phyloP scores from a whole-genome alignment of 2,797 vertebrate species.

The Paratrypauchen microcephalus region DNA sequence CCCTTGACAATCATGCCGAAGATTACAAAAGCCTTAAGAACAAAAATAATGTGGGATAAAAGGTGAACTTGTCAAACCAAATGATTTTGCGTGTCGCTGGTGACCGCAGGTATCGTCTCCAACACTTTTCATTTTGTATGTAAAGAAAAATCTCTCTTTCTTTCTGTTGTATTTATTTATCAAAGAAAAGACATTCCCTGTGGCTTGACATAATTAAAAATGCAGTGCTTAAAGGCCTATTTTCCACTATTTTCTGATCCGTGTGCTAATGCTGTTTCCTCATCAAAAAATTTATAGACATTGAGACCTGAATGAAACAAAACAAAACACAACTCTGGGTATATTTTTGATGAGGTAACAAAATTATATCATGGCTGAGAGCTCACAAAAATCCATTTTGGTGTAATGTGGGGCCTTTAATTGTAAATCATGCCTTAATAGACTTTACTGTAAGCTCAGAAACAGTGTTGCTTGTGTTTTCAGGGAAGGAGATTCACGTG shows the following conservation, averaged over 20 bases:
- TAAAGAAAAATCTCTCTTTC: slow-evolving; percentile 15
- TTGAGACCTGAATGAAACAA: too few relatives aligned
- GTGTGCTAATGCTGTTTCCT: too few relatives aligned
- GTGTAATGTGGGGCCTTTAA: not conserved
- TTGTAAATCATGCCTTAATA: slow-evolving; percentile 61
- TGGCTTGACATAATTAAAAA: slow-evolving; percentile 53
- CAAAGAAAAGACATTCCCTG: slow-evolving; percentile 72
- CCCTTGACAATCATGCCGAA: slow-evolving; percentile 56
- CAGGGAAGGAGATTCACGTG: slow-evolving; percentile 49
- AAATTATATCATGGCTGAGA: too few relatives aligned
- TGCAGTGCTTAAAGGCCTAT: slow-evolving; percentile 48
- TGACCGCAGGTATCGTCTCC: slow-evolving; percentile 80
- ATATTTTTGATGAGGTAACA: too few relatives aligned
- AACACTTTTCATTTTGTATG: slow-evolving; percentile 41
- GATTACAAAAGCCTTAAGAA: slow-evolving; percentile 55
- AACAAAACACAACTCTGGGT: too few relatives aligned
- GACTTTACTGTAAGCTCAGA: slow-evolving; percentile 6
- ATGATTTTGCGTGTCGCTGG: slow-evolving; percentile 66
- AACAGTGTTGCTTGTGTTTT: slow-evolving; percentile 36
- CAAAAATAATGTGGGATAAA: slow-evolving; percentile 12
- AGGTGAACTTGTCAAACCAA: slow-evolving; percentile 59
- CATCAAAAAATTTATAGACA: too few relatives aligned
- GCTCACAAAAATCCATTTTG: too few relatives aligned
- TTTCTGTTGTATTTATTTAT: slow-evolving; percentile 70
- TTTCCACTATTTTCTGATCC: too few relatives aligned